Percentiles rank a stretch among this genome's conserved stretches.
These are phyloP conservation scores for Orthonyx spaldingii DNA, from an alignment of 2,113 vertebrate genomes.

Conservation along the genomic window DNA sequence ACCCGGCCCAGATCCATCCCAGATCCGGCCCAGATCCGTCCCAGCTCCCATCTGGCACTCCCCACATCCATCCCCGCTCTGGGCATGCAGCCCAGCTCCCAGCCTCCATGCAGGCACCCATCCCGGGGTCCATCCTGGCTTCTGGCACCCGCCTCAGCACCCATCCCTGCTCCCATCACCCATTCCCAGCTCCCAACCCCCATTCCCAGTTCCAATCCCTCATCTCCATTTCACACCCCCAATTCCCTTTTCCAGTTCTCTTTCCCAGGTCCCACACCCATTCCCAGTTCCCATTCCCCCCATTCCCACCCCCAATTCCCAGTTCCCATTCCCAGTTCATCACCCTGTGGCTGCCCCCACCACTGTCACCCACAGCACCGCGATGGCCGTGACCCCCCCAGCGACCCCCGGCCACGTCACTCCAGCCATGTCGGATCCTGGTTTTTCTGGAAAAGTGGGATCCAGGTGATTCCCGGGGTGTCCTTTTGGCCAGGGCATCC, in stretches of 20 bases:
- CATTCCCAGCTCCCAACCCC: not conserved
- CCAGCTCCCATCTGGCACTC: not conserved
- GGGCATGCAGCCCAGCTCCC: not conserved
- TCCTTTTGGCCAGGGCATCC: not conserved
- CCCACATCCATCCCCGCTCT: not conserved
- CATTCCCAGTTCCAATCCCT: not conserved
- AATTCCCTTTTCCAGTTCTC: no score
- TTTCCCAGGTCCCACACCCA: no score
- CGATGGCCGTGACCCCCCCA: fast-evolving
- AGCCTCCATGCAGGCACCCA: no score
- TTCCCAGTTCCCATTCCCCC: not conserved
- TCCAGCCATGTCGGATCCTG: not conserved
- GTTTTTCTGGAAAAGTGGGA: not conserved
- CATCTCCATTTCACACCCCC: not conserved
- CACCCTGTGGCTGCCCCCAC: not conserved
- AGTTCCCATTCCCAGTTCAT: not conserved
- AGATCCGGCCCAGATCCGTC: not conserved
- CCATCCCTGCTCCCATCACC: not conserved
- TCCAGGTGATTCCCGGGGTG: not conserved
- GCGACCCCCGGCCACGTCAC: fast-evolving
- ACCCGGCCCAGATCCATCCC: not conserved
- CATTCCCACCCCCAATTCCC: no score
- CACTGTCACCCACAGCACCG: not conserved
- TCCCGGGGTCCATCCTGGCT: not conserved
- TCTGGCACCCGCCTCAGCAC: not conserved